Evolutionary conservation across 1,140 invertebrate species (phyloP).

Genomic region (Latrodectus geometricus): DNA sequence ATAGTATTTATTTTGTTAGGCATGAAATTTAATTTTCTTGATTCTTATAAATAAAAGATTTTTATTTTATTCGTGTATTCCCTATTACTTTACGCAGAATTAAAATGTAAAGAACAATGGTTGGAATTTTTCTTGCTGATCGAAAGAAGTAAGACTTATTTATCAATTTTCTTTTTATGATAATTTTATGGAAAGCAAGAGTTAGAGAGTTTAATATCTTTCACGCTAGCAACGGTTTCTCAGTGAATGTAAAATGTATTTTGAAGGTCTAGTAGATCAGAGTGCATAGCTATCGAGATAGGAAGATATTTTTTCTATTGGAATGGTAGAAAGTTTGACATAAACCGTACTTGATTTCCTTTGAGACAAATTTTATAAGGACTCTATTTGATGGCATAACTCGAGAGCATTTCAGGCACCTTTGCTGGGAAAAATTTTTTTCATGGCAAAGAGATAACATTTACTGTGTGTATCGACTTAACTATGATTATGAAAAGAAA

Average conservation of each 20-base stretch:
- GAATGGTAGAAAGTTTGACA: slow-evolving; percentile 41
- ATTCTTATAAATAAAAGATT: not conserved
- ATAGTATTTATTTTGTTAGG: no score
- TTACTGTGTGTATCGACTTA: no score
- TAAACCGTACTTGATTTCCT: slow-evolving; percentile 58
- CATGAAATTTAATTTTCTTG: no score
- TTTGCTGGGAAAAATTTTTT: no score
- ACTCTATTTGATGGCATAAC: slow-evolving; percentile 27
- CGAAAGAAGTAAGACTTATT: slow-evolving; percentile 43
- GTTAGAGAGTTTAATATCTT: slow-evolving; percentile 53
- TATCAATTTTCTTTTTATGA: slow-evolving; percentile 55
- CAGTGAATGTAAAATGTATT: slow-evolving; percentile 40
- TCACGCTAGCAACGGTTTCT: not conserved
- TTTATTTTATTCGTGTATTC: not conserved
- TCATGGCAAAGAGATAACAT: no score
- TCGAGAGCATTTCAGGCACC: not conserved
- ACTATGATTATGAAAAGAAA: no score
- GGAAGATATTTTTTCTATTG: slow-evolving; percentile 34
- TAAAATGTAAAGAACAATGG: slow-evolving; percentile 19
- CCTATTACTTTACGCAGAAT: not conserved
- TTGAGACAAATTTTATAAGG: slow-evolving; percentile 59
- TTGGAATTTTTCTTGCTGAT: slow-evolving; percentile 37
- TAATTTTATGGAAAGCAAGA: slow-evolving; percentile 60
- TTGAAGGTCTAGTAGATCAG: slow-evolving; percentile 33
- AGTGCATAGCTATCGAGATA: slow-evolving; percentile 1